Evolutionary conservation across 1,140 invertebrate genomes (phyloP).

Genomic region (Trichomalopsis sarcophagae): DNA sequence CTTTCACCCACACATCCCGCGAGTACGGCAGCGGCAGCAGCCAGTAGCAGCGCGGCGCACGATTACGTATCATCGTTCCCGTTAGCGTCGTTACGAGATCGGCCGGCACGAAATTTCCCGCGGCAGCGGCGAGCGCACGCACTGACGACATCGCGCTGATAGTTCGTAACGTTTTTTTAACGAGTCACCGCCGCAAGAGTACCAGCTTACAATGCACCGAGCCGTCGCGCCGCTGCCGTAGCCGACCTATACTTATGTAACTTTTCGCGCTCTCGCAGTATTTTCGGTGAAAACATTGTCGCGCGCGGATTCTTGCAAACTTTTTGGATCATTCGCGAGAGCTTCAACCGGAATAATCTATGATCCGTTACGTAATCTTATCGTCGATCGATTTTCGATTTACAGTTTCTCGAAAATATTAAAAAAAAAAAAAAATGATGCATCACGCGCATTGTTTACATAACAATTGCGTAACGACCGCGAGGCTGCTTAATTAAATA

Average conservation of each 20-base stretch:
- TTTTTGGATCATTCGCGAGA: no score
- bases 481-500: not conserved
- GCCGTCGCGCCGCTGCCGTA: not conserved
- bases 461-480: not conserved
- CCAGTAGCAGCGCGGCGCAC: not conserved
- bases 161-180: slow-evolving; percentile 38
- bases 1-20: not conserved
- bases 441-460: not conserved
- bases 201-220: not conserved
- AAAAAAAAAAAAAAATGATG: no score
- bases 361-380: no score
- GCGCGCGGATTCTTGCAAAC: no score
- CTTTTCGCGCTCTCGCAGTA: not conserved
- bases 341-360: no score
- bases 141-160: slow-evolving; percentile 37
- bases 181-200: slow-evolving; percentile 8
- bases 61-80: slow-evolving; percentile 50
- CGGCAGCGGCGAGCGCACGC: not conserved
- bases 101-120: slow-evolving; percentile 33
- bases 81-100: slow-evolving; percentile 43
- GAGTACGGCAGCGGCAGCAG: no score
- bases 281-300: not conserved
- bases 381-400: no score
- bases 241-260: slow-evolving; percentile 22
- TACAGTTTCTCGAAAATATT: no score